Evolutionary conservation across 2,797 vertebrate species (phyloP).

Genomic region (Champsocephalus gunnari): DNA sequence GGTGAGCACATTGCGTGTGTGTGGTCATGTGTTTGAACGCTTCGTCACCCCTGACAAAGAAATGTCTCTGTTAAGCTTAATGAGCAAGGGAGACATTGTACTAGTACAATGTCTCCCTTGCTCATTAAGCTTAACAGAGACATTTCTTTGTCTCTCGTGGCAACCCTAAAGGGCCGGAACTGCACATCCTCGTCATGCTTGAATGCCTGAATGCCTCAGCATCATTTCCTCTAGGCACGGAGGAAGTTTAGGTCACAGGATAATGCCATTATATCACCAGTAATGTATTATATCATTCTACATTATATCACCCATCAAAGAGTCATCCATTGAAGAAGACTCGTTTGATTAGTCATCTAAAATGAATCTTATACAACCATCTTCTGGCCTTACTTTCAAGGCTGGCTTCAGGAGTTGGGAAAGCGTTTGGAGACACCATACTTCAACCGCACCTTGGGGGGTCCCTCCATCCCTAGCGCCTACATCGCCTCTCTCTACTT

Average conservation of each 20-base stretch:
- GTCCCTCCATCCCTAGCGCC: conserved; percentile 92
- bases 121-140: conserved; percentile 10
- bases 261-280: conserved; percentile 42
- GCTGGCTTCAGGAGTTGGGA: conserved; percentile 95
- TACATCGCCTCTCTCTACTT: conserved; percentile 98
- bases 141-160: conserved; percentile 3
- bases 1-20: conserved; percentile 81
- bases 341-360: background rate
- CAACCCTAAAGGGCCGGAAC: background rate
- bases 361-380: background rate
- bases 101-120: conserved; percentile 11
- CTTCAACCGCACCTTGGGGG: conserved; percentile 90
- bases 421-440: conserved; percentile 94
- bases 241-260: conserved; percentile 54
- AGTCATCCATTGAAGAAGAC: background rate
- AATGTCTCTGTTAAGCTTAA: too few species aligned
- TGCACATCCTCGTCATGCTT: conserved; percentile 22
- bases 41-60: background rate
- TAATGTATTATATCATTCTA: conserved; percentile 24
- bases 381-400: conserved; percentile 71
- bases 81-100: background rate
- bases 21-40: conserved; percentile 6
- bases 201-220: conserved; percentile 31
- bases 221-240: conserved; percentile 26
- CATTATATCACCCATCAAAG: conserved; percentile 16